Evolutionary conservation across 23 tunicate genomes (phyloP).

Genomic region (Trididemnum nubilum): DNA sequence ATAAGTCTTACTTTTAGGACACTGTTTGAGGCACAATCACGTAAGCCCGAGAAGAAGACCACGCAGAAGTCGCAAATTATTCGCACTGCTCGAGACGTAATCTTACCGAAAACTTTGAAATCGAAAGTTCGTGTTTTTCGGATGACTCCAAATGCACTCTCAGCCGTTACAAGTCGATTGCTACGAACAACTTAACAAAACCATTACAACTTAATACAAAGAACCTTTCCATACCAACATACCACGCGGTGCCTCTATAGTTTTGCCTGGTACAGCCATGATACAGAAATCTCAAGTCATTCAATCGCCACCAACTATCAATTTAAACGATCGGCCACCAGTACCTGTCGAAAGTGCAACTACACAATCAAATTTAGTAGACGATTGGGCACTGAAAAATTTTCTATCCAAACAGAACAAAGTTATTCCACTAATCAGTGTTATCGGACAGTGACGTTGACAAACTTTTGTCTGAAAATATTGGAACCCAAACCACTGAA

Average conservation of each 20-base stretch:
- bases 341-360: too few species aligned
- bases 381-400: neutral
- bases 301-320: too few species aligned
- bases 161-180: neutral
- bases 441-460: neutral
- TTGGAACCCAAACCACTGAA: conserved; percentile 8
- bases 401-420: conserved; percentile 6
- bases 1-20: neutral
- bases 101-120: conserved; percentile 12
- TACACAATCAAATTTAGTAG: neutral
- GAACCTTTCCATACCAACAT: neutral
- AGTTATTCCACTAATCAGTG: neutral
- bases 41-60: neutral
- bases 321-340: too few species aligned
- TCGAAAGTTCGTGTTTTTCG: neutral
- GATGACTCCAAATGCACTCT: neutral
- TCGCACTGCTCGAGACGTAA: neutral
- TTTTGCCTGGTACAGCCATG: neutral
- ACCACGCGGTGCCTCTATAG: neutral
- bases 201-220: neutral
- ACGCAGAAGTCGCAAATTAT: neutral
- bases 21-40: neutral
- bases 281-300: too few species aligned
- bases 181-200: neutral
- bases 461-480: neutral